Conservation (phyloP, 2,888 invertebrate species). For the Heteromyza rotundicornis region DNA sequence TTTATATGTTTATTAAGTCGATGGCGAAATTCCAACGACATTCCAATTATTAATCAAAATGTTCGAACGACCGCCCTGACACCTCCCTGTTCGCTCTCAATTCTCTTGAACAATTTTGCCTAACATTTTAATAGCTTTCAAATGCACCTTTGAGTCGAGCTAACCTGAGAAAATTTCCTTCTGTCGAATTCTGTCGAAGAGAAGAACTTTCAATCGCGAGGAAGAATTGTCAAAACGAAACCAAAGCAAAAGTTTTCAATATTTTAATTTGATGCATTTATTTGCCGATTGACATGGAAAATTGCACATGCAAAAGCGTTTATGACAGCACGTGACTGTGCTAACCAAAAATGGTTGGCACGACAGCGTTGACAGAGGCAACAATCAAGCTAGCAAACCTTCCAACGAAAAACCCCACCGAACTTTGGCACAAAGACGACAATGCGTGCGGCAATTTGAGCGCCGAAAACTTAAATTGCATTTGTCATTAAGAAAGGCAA, state of each 20-base stretch:
- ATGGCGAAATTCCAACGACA: too few relatives aligned
- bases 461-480: conserved; percentile 23
- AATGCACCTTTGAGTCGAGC: too few relatives aligned
- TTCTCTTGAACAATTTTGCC: too few relatives aligned
- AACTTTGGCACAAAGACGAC: background rate
- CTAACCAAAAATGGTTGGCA: conserved; percentile 2
- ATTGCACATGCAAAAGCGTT: conserved; percentile 11
- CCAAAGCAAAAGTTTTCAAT: conserved; percentile 14
- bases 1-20: too few relatives aligned
- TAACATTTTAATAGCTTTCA: too few relatives aligned
- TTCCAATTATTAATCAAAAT: too few relatives aligned
- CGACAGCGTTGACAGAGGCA: background rate
- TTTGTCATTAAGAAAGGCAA: conserved; percentile 21
- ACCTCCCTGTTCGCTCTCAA: too few relatives aligned
- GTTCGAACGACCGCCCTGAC: too few relatives aligned
- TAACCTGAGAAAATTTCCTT: too few relatives aligned
- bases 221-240: background rate
- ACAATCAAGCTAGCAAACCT: background rate
- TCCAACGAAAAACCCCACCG: background rate
- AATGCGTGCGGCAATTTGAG: conserved; percentile 13
- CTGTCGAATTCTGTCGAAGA: too few relatives aligned
- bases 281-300: conserved; percentile 22
- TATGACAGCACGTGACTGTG: conserved; percentile 7
- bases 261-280: conserved; percentile 22
- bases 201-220: too few relatives aligned